Conservation (phyloP, 2,113 vertebrate genomes). For the Austrofundulus limnaeus region DNA sequence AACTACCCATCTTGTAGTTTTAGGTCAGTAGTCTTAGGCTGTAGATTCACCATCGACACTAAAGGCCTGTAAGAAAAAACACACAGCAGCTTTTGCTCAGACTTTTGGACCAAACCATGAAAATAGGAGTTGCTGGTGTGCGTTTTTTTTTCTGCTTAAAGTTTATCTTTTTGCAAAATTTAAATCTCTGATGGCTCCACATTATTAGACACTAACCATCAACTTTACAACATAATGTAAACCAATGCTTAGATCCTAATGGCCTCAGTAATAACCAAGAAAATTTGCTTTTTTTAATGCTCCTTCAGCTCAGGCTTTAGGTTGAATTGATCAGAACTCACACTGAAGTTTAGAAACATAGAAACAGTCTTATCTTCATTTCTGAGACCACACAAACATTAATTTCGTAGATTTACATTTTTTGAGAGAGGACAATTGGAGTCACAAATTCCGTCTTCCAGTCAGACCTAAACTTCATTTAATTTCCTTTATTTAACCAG, state of each 20-base stretch:
- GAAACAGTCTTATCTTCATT: conserved; percentile 52
- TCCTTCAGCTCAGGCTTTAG: background rate
- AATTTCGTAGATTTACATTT: conserved; percentile 42
- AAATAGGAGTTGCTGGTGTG: conserved; percentile 39
- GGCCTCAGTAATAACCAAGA: background rate
- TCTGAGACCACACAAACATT: conserved; percentile 37
- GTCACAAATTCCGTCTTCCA: conserved; percentile 9
- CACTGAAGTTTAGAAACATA: too few species aligned
- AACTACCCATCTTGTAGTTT: conserved; percentile 28
- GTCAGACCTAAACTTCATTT: background rate
- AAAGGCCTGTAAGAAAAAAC: conserved; percentile 7
- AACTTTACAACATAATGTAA: background rate
- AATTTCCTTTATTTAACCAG: too few species aligned
- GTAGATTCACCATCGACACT: conserved; percentile 24
- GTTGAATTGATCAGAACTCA: conserved; percentile 11
- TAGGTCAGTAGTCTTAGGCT: conserved; percentile 43
- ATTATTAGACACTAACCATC: conserved; percentile 20
- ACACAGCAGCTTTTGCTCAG: conserved; percentile 19
- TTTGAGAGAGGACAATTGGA: conserved; percentile 11
- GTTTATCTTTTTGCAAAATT: conserved; percentile 8
- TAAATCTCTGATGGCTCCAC: conserved; percentile 9
- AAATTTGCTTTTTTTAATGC: background rate
- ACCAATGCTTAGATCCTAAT: background rate
- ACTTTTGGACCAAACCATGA: background rate
- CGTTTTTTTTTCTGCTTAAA: conserved; percentile 28